These are phyloP conservation scores for Sinohyriopsis cumingii DNA, from an alignment of 2,888 invertebrate species.

Conservation along the genomic window DNA sequence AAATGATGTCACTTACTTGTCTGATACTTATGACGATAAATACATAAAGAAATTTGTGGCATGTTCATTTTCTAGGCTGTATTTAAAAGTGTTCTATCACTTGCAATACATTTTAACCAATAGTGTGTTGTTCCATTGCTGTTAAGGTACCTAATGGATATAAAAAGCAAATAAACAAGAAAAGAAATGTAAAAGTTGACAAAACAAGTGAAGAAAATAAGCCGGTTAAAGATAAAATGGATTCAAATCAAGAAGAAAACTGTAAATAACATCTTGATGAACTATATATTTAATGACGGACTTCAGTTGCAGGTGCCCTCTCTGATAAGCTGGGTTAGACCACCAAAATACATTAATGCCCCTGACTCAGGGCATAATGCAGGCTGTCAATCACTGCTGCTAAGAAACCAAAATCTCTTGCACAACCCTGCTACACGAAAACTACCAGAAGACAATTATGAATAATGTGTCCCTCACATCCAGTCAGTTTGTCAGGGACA, in stretches of 20 bases:
- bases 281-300: background rate
- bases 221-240: background rate
- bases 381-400: slow-evolving; percentile 4
- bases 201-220: background rate
- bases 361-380: background rate
- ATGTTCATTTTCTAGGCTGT: slow-evolving; percentile 1
- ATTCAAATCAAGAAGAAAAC: background rate
- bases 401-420: background rate
- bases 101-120: background rate
- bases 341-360: no score
- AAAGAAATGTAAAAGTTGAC: background rate
- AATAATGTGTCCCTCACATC: no score
- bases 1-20: background rate
- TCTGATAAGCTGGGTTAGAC: background rate
- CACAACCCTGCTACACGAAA: background rate
- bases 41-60: background rate
- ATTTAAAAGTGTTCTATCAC: slow-evolving; percentile 1
- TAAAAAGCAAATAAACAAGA: no score
- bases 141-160: no score
- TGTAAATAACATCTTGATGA: background rate
- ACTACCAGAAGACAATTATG: background rate
- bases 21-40: background rate
- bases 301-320: slow-evolving; percentile 1
- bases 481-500: background rate
- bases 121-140: no score